A percentile compares a stretch with the other conserved stretches of the same genome.
Evolutionary conservation across 2,888 invertebrate species (phyloP).

Genomic region (Epistrophella euchroma): DNA sequence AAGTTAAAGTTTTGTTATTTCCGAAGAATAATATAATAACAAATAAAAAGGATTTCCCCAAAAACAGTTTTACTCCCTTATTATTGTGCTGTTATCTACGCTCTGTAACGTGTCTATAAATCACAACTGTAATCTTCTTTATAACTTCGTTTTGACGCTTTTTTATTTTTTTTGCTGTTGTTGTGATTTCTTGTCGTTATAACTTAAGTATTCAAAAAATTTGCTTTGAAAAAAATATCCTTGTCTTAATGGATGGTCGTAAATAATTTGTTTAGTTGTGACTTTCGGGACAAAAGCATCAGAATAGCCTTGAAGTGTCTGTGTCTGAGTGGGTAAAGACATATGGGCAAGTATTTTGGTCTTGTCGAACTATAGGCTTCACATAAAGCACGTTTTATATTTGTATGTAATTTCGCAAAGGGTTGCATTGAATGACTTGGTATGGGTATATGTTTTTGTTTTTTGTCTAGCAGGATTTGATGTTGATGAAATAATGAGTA

Average conservation of each 20-base stretch:
- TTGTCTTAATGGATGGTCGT: neutral
- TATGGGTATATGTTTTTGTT: too few relatives aligned
- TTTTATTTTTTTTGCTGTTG: neutral
- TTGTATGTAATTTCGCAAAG: neutral
- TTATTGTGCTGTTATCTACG: neutral
- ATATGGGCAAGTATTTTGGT: neutral
- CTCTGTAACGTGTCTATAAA: slow-evolving; percentile 25
- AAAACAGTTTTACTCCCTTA: slow-evolving; percentile 33
- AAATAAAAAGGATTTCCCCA: slow-evolving; percentile 16
- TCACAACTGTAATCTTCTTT: slow-evolving; percentile 16
- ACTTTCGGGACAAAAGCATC: neutral
- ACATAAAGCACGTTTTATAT: neutral
- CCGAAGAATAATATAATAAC: neutral
- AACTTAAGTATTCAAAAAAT: neutral
- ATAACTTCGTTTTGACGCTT: neutral
- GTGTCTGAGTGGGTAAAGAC: neutral
- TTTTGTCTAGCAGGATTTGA: too few relatives aligned
- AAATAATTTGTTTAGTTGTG: neutral
- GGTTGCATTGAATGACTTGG: too few relatives aligned
- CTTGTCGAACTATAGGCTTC: neutral
- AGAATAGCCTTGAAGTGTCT: neutral
- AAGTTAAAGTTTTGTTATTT: slow-evolving; percentile 18
- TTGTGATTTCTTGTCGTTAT: neutral
- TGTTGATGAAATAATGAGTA: too few relatives aligned
- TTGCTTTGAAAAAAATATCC: neutral